phyloP scores from a whole-genome alignment of 92 coral and sea anemone species.

The Desmophyllum pertusum region DNA sequence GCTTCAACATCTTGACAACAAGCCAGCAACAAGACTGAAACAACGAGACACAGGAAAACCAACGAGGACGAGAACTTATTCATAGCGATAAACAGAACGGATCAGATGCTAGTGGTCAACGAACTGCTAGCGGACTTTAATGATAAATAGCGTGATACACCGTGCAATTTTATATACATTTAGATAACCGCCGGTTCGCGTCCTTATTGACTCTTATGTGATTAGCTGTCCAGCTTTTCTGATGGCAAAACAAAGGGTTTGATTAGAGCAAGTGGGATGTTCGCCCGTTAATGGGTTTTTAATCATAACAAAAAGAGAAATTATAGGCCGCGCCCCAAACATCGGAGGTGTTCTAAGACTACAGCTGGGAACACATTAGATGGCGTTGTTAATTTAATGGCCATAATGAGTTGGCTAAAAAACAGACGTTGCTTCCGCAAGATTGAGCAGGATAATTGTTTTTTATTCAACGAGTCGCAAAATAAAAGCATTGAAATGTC shows the following conservation, averaged over 20 bases:
- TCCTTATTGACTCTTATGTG: neutral
- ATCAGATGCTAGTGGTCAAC: neutral
- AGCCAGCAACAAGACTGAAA: slow-evolving; percentile 1
- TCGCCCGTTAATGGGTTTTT: slow-evolving; percentile 4
- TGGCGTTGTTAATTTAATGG: too few species aligned
- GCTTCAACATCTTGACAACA: neutral
- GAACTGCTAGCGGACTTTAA: neutral
- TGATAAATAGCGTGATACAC: neutral
- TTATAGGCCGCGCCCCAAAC: neutral
- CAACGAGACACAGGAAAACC: slow-evolving; percentile 17
- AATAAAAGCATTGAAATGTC: too few species aligned
- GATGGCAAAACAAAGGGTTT: neutral
- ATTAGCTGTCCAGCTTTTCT: neutral
- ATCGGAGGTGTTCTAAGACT: too few species aligned
- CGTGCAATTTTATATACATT: neutral
- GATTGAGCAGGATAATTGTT: too few species aligned
- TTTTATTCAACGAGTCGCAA: too few species aligned
- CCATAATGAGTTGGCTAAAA: too few species aligned
- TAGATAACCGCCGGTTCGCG: neutral
- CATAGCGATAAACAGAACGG: neutral
- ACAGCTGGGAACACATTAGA: too few species aligned
- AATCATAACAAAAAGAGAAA: neutral
- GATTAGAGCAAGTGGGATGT: neutral
- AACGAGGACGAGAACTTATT: neutral
- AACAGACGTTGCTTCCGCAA: too few species aligned